Evolutionary conservation across 2,797 vertebrate species (phyloP).

Genomic region (Tenualosa thibaudeaui): DNA sequence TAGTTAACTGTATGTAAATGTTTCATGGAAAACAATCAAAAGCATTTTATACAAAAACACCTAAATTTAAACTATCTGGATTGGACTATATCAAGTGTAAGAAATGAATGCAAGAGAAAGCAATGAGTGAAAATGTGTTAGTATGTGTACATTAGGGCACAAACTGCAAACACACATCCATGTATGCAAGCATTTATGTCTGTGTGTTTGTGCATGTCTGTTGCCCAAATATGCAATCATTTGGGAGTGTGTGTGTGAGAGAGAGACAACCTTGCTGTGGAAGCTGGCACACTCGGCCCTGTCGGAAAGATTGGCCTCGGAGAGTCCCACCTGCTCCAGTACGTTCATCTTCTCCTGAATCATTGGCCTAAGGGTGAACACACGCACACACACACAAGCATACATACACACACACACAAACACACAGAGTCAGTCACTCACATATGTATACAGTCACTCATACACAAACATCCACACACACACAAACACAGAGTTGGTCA

Average conservation of each 20-base stretch:
- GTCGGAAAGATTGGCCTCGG: constrained; percentile 86
- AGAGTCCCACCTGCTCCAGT: constrained; percentile 91
- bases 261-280: constrained; percentile 72
- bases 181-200: neutral
- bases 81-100: neutral
- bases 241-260: neutral
- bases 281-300: constrained; percentile 82
- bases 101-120: neutral
- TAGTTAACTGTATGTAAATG: no score
- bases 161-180: no score
- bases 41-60: neutral
- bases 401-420: neutral
- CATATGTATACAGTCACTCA: no score
- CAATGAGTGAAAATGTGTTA: neutral
- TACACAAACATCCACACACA: neutral
- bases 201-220: neutral
- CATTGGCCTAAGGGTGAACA: constrained; percentile 81
- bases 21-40: neutral
- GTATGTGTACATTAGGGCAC: neutral
- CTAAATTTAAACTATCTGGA: neutral
- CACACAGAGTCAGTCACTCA: neutral
- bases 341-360: constrained; percentile 94
- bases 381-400: neutral
- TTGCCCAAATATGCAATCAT: neutral
- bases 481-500: neutral